Base-by-base conservation (phyloP, 2,888 invertebrate genomes). In the Caenorhabditis sinica region DNA sequence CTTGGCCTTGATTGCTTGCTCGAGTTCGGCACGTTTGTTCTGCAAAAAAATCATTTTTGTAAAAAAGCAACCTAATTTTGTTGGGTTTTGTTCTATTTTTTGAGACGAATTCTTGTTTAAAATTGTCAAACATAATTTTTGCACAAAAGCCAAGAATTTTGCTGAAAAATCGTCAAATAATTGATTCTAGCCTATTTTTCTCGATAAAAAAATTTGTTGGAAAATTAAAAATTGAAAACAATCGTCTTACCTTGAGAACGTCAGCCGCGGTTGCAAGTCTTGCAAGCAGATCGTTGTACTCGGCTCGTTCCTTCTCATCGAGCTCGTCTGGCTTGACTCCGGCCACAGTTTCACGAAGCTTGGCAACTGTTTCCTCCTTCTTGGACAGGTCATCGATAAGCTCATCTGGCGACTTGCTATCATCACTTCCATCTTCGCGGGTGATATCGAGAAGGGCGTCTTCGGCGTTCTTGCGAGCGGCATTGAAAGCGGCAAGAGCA, bases 401-500 rank as follows among this genome's bases (percentile, higher is more conserved):
- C 58, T 86, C 75, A 63, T 86, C 82, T 73, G 86, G 82, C 53
- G 75, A 81, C 43, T 66, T 66, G 53, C 61, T 33, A 25, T 65
- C 40, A 33, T 69, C 72, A 36, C 15, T 23, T 76, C 53, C 51
- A 49, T 65, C 82, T 36, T 77, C 68, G 43, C 58, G 43, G 43
- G 43, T 43, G 43, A 82, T 65, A 49, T 79, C 86, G 66, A 85
- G 76, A 40, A 85, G 83, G 60, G 86, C 69, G 43, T 86, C 86
- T 80, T 88, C 89, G 58, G 86, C 86, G 40, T 87, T 85, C 73
- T 87, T 87, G 68, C 88, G 85, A 72, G 86, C 83, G 9, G 87
- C 86, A 45, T 84, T 87, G 85, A 88, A 88, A 28, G 87, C 85
- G 33, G 87, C 89, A 66, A 88, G 86, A 71, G 89, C 87, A 58